Conservation (phyloP, 2,797 vertebrate species). For the Balearica regulorum region DNA sequence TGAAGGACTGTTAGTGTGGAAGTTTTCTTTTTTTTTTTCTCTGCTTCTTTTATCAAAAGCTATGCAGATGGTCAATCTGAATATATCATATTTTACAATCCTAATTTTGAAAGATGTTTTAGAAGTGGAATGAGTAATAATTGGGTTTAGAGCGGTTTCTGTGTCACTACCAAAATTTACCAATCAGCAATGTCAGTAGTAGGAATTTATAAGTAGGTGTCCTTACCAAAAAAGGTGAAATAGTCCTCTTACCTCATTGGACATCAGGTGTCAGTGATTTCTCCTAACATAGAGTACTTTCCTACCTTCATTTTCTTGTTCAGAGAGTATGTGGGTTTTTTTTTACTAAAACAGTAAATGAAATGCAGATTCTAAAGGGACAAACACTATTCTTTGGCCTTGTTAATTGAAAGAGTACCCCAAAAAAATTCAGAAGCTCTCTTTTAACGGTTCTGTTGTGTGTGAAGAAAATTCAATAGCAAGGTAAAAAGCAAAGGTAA, state of each 20-base stretch:
- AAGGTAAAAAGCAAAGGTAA: neutral
- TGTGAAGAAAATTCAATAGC: neutral
- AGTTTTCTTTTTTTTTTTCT: neutral
- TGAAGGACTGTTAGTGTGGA: neutral
- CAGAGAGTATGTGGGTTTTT: neutral
- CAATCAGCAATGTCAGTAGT: neutral
- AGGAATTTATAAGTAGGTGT: neutral
- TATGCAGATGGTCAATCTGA: neutral
- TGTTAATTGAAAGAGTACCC: neutral
- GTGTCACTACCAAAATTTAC: neutral
- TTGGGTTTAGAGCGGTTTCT: neutral
- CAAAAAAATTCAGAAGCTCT: neutral
- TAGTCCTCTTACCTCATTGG: neutral
- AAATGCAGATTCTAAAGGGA: neutral
- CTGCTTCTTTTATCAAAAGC: neutral
- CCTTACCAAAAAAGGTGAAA: neutral
- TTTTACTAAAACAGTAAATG: neutral
- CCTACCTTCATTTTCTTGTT: neutral
- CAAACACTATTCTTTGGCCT: neutral
- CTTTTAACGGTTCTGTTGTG: fast-evolving
- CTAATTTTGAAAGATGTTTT: neutral
- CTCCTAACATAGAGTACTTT: neutral
- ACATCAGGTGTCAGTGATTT: neutral
- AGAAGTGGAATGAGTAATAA: neutral
- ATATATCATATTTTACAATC: neutral